Evolutionary conservation across 1,140 invertebrate species (phyloP).

Genomic region (Rhagoletis pomonella): DNA sequence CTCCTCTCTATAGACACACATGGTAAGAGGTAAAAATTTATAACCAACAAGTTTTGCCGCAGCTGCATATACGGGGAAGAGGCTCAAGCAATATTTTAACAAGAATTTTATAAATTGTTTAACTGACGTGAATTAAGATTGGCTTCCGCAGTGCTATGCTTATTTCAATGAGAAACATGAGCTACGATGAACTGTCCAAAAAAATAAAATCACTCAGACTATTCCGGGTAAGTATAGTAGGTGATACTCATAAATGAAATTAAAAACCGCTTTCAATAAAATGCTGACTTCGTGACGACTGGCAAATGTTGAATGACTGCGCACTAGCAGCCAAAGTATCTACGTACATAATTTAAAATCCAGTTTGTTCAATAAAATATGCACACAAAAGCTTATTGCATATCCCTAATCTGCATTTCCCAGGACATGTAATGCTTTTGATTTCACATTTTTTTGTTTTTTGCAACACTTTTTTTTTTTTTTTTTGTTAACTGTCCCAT

Average conservation of each 20-base stretch:
- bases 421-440: background rate
- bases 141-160: no score
- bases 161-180: no score
- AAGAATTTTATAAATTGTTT: no score
- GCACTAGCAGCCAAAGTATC: slow-evolving; percentile 3
- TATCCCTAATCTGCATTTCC: background rate
- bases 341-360: slow-evolving; percentile 3
- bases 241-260: background rate
- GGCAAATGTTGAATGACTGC: slow-evolving; percentile 4
- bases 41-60: no score
- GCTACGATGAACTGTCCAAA: background rate
- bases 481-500: background rate
- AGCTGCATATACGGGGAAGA: no score
- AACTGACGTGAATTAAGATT: no score
- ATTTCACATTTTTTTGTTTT: background rate
- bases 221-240: background rate
- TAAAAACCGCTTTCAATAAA: background rate
- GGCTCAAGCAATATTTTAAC: no score
- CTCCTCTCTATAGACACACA: no score
- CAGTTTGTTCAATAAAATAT: slow-evolving; percentile 17
- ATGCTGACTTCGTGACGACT: background rate
- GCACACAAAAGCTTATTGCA: slow-evolving; percentile 39
- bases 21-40: no score
- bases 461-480: background rate
- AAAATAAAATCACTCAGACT: background rate